Evolutionary conservation across 2,888 invertebrate genomes (phyloP).

Genomic region (Machimus rusticus): DNA sequence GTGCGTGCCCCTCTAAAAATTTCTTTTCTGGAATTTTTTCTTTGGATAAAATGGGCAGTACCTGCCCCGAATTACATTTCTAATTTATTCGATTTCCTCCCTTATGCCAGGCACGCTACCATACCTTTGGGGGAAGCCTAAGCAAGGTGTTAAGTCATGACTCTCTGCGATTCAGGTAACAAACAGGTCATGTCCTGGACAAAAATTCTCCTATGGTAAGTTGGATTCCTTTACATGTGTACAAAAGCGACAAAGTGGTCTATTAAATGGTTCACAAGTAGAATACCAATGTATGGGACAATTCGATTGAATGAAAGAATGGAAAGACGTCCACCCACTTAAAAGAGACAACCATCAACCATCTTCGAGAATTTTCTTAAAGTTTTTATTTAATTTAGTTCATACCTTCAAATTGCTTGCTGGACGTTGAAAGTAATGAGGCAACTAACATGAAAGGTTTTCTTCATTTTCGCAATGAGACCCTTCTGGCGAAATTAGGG

Average conservation of each 20-base stretch:
- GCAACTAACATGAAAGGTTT: neutral
- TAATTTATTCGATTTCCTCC: neutral
- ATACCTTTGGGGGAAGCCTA: neutral
- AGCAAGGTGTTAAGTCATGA: constrained; percentile 8
- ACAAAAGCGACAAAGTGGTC: neutral
- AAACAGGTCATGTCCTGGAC: neutral
- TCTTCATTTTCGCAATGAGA: neutral
- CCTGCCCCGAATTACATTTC: constrained; percentile 7
- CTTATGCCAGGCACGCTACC: neutral
- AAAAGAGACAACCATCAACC: neutral
- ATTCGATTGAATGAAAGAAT: neutral
- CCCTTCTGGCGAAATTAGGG: neutral
- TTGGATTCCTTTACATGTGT: neutral
- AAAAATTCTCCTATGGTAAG: neutral
- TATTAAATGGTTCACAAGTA: neutral
- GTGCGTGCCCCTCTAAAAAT: neutral
- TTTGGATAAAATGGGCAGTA: neutral
- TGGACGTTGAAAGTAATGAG: neutral
- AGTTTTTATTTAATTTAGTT: neutral
- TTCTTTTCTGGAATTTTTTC: neutral
- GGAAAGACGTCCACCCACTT: neutral
- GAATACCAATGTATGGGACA: neutral
- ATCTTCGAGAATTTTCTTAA: neutral
- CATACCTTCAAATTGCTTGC: neutral
- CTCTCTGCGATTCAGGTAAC: neutral